These are phyloP conservation scores for Drosophila cognata DNA, from an alignment of 2,888 invertebrate species.

Conservation along the genomic window DNA sequence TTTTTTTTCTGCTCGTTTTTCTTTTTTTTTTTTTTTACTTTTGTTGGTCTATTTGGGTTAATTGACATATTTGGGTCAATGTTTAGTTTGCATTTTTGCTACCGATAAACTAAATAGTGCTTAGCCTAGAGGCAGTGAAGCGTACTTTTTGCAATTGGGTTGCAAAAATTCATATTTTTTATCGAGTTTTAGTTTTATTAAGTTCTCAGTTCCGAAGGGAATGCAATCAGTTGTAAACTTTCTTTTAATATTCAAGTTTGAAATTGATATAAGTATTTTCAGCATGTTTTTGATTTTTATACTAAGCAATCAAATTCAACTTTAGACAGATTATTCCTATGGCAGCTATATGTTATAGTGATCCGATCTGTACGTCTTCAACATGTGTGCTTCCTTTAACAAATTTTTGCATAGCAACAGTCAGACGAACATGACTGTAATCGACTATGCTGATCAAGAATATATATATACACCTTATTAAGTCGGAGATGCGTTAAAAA, in stretches of 20 bases:
- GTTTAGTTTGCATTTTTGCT: conserved; percentile 69
- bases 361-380: neutral
- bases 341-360: neutral
- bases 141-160: conserved; percentile 18
- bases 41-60: conserved; percentile 64
- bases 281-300: neutral
- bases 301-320: neutral
- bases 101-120: conserved; percentile 40
- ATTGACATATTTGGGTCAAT: conserved; percentile 76
- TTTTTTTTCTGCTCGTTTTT: neutral
- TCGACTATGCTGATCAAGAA: neutral
- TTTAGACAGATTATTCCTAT: neutral
- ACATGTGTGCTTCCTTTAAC: neutral
- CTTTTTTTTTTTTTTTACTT: conserved; percentile 15
- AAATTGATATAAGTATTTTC: neutral
- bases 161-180: neutral
- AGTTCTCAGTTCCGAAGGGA: neutral
- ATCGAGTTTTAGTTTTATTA: too few relatives aligned
- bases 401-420: neutral
- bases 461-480: neutral
- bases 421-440: neutral
- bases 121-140: conserved; percentile 12
- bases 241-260: neutral
- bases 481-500: neutral
- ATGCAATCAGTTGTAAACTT: neutral